These are phyloP conservation scores for Lasioglossum albipes DNA, from an alignment of 1,140 invertebrate species.

Conservation along the genomic window DNA sequence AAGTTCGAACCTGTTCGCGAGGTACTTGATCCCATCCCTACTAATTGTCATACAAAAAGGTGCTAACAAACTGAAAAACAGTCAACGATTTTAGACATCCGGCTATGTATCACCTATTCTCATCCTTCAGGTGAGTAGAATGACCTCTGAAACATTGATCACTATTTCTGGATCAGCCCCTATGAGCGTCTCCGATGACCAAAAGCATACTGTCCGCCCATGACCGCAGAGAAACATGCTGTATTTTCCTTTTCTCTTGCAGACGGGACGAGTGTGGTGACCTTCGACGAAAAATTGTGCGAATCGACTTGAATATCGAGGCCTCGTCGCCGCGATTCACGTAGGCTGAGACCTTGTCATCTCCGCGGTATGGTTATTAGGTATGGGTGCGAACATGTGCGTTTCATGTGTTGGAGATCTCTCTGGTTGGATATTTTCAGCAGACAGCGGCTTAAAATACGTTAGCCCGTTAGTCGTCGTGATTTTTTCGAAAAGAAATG, in stretches of 20 bases:
- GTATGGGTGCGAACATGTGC: conserved; percentile 43
- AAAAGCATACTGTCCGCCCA: background rate
- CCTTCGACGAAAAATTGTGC: background rate
- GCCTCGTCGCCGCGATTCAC: conserved; percentile 27
- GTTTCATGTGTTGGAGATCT: conserved; percentile 57
- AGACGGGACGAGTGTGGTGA: background rate
- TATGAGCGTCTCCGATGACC: background rate
- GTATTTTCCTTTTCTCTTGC: background rate
- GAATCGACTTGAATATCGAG: conserved; percentile 25
- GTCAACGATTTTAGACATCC: no score
- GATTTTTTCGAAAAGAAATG: conserved; percentile 52
- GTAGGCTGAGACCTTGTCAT: conserved; percentile 55
- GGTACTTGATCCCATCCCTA: no score
- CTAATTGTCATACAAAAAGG: background rate
- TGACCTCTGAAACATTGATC: background rate
- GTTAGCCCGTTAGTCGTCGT: background rate
- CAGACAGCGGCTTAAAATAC: conserved; percentile 46
- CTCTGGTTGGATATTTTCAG: conserved; percentile 53
- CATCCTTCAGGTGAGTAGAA: background rate
- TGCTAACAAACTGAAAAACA: background rate
- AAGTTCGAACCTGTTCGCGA: no score
- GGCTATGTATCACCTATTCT: background rate
- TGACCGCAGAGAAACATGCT: background rate
- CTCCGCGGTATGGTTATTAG: conserved; percentile 50
- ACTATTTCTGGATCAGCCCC: background rate